Percentiles rank a stretch among this genome's conserved stretches.
Evolutionary conservation across 2,113 vertebrate species (phyloP).

Genomic region (Asarcornis scutulata): DNA sequence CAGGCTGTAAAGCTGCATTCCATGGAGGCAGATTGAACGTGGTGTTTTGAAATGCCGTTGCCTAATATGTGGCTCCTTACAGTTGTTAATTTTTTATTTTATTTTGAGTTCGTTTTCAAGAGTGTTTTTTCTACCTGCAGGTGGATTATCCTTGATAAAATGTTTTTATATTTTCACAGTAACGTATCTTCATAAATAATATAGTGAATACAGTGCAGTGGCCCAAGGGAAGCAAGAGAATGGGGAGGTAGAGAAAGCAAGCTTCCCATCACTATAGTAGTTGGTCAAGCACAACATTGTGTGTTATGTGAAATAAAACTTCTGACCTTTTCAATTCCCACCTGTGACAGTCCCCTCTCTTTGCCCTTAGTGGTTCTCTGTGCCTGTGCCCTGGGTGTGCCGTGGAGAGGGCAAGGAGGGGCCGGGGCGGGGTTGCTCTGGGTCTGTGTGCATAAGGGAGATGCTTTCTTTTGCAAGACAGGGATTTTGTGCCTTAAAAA

Average conservation of each 20-base stretch:
- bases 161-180: neutral
- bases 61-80: neutral
- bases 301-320: neutral
- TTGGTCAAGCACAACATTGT: too few relatives aligned
- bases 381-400: rapidly evolving
- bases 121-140: neutral
- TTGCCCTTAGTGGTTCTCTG: neutral
- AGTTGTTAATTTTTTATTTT: neutral
- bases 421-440: neutral
- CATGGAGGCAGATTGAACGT: neutral
- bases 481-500: neutral
- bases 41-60: neutral
- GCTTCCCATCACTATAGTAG: neutral
- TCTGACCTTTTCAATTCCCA: neutral
- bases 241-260: neutral
- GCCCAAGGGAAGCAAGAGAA: neutral
- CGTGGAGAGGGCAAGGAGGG: neutral
- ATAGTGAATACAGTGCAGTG: rapidly evolving
- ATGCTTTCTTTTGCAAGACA: neutral
- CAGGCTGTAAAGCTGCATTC: neutral
- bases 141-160: neutral
- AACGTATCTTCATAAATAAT: neutral
- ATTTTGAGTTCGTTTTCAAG: neutral
- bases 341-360: rapidly evolving
- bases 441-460: rapidly evolving